Conservation (phyloP, 2,797 vertebrate species). For the Prionace glauca region DNA sequence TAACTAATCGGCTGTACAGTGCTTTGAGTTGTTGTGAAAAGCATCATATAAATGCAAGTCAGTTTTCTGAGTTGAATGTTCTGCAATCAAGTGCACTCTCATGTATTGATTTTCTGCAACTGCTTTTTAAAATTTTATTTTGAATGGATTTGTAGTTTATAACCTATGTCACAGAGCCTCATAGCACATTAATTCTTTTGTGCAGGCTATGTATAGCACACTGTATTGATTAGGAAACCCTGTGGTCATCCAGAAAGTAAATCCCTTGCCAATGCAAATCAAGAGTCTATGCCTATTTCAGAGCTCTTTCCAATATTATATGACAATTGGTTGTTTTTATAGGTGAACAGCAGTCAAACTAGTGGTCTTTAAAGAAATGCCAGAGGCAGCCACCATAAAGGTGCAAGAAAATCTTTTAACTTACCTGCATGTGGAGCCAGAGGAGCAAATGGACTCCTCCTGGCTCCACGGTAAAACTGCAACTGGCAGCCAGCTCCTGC, state of each 20-base stretch:
- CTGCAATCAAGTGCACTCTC: not conserved
- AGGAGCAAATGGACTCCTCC: not conserved
- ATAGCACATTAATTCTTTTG: not conserved
- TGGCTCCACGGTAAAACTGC: not conserved
- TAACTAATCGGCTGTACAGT: no score
- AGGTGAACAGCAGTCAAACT: not conserved
- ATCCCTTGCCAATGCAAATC: not conserved
- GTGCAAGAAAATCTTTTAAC: not conserved
- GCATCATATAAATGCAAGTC: no score
- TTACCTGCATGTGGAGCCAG: not conserved
- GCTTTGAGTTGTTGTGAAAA: no score
- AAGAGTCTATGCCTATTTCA: not conserved
- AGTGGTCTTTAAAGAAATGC: not conserved
- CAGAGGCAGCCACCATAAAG: not conserved
- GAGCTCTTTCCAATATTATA: not conserved
- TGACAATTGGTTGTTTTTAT: not conserved
- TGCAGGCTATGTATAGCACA: not conserved
- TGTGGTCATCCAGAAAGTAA: not conserved
- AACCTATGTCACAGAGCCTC: not conserved
- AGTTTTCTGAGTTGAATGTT: not conserved
- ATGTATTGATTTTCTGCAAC: not conserved
- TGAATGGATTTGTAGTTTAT: not conserved
- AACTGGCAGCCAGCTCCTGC: not conserved
- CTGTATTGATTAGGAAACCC: not conserved
- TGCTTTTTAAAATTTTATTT: not conserved